These are phyloP conservation scores for Cheiracanthium punctorium DNA, from an alignment of 2,888 invertebrate genomes.

Conservation along the genomic window DNA sequence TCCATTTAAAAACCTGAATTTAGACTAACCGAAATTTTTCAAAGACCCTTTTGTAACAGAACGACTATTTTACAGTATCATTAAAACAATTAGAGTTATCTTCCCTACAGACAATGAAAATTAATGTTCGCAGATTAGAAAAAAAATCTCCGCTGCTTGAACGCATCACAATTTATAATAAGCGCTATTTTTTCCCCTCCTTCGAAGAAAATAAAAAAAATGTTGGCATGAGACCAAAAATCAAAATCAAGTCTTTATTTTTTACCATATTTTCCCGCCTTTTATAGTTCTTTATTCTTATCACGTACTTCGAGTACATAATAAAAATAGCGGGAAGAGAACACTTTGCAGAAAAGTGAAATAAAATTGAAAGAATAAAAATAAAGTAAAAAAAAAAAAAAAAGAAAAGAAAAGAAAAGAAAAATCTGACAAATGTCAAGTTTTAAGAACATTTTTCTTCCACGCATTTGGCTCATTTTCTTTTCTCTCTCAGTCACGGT, in stretches of 20 bases:
- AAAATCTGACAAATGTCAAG: slow-evolving; percentile 23
- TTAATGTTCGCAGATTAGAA: background rate
- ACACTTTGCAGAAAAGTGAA: slow-evolving; percentile 2
- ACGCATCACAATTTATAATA: background rate
- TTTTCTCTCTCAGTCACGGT: slow-evolving; percentile 33
- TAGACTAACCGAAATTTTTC: no score
- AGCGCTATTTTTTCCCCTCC: background rate
- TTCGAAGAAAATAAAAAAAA: background rate
- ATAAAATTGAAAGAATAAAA: background rate
- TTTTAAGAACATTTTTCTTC: slow-evolving; percentile 36
- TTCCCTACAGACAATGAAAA: background rate
- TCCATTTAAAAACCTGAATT: no score
- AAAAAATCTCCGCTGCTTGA: background rate
- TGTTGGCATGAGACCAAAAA: slow-evolving; percentile 2
- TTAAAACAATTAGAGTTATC: no score
- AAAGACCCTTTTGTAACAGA: no score
- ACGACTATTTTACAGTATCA: no score
- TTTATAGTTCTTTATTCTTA: background rate
- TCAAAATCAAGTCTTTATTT: slow-evolving; percentile 7
- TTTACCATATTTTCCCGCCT: slow-evolving; percentile 19
- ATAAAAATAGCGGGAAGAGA: slow-evolving; percentile 16
- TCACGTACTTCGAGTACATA: background rate
- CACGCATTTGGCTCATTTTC: slow-evolving; percentile 34
- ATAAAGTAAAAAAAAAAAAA: no score
- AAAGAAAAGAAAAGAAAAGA: background rate